Evolutionary conservation across 2,888 invertebrate genomes (phyloP).

Genomic region (Papilio protenor): DNA sequence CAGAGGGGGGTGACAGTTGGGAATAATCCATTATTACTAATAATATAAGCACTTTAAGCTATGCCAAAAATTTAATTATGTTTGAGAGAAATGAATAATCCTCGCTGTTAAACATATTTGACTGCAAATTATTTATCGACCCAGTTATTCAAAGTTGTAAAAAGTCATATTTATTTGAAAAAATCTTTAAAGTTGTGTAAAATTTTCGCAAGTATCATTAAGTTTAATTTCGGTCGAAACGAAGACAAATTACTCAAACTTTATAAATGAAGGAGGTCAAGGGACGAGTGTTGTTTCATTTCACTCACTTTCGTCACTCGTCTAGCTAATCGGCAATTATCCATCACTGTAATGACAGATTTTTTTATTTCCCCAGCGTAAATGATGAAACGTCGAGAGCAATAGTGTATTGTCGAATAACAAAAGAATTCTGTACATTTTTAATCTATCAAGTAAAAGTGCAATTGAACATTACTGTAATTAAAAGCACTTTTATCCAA

Average conservation of each 20-base stretch:
- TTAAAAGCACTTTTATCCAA: background rate
- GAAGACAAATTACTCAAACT: constrained; percentile 37
- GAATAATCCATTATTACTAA: background rate
- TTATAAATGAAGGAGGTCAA: constrained; percentile 26
- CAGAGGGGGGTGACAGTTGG: too few relatives aligned
- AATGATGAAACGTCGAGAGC: constrained; percentile 9
- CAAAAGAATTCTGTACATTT: background rate
- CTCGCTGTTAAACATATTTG: background rate
- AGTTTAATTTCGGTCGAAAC: constrained; percentile 20
- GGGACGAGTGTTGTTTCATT: constrained; percentile 13
- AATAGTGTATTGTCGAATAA: background rate
- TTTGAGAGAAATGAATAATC: background rate
- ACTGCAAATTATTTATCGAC: background rate
- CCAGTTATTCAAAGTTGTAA: background rate
- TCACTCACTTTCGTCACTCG: constrained; percentile 23
- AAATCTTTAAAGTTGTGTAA: background rate
- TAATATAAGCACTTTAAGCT: background rate
- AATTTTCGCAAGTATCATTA: constrained; percentile 25
- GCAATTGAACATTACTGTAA: background rate
- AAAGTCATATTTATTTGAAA: background rate
- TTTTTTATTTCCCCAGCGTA: background rate
- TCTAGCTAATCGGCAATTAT: constrained; percentile 35
- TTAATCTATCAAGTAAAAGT: background rate
- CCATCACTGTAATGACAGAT: constrained; percentile 11
- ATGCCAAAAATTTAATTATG: background rate